Evolutionary conservation across 2,113 vertebrate genomes (phyloP).

Genomic region (Emberiza fucata): DNA sequence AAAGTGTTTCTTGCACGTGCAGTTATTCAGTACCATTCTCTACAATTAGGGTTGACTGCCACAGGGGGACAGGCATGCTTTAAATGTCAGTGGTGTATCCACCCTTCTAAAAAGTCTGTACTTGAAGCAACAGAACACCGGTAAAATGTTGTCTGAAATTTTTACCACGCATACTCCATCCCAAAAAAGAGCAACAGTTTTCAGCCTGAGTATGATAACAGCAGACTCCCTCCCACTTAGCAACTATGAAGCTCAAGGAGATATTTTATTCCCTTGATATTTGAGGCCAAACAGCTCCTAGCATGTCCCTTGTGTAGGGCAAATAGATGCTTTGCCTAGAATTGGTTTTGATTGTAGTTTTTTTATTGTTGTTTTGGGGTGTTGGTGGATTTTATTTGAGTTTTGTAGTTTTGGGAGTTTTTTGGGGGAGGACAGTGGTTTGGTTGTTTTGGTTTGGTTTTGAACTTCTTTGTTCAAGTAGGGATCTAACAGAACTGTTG

Average conservation of each 20-base stretch:
- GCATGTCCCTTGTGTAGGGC: background rate
- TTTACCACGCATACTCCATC: background rate
- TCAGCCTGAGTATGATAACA: background rate
- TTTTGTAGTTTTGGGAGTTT: background rate
- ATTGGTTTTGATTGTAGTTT: fast-evolving
- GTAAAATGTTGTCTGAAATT: background rate
- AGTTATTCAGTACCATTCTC: background rate
- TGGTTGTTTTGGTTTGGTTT: background rate
- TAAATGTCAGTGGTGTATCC: background rate
- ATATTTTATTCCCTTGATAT: background rate
- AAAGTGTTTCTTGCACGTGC: background rate
- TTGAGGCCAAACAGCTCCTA: background rate
- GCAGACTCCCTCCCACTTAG: background rate
- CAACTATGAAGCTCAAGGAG: background rate
- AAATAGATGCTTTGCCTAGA: background rate
- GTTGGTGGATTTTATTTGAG: too few species aligned
- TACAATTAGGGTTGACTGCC: background rate
- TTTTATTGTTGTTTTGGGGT: background rate
- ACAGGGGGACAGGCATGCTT: background rate
- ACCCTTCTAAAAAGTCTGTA: background rate
- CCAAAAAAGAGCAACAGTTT: background rate
- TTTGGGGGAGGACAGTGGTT: background rate
- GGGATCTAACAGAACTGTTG: background rate
- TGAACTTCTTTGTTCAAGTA: background rate
- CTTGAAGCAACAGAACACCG: background rate